Conservation (phyloP, 2,888 invertebrate species). For the Ophonus ardosiacus region DNA sequence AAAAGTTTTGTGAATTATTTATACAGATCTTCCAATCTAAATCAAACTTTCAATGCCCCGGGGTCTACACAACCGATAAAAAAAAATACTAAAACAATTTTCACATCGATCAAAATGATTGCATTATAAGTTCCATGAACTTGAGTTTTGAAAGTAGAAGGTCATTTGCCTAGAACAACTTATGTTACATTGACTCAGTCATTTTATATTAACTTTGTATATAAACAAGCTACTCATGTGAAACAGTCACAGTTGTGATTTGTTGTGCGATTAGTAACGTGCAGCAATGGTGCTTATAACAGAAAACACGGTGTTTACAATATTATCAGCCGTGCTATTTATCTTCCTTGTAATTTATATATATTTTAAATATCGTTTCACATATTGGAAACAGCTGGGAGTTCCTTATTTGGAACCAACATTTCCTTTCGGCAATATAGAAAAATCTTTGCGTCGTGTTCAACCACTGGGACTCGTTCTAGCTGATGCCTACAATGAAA, state of each 20-base stretch:
- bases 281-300: neutral
- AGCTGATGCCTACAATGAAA: conserved; percentile 56
- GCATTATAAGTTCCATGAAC: neutral
- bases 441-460: too few species aligned
- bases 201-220: neutral
- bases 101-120: neutral
- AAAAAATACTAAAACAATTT: too few species aligned
- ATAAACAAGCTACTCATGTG: neutral
- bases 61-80: too few species aligned
- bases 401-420: conserved; percentile 57
- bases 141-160: neutral
- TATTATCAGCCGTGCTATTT: neutral
- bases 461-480: conserved; percentile 39
- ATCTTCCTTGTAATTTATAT: conserved; percentile 31
- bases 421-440: conserved; percentile 61
- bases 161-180: neutral
- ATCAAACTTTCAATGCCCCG: too few species aligned
- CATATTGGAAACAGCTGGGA: conserved; percentile 62
- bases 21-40: too few species aligned
- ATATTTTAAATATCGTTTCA: conserved; percentile 62
- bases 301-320: neutral
- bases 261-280: too few species aligned
- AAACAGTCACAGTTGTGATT: too few species aligned
- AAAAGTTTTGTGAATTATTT: too few species aligned
- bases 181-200: neutral